phyloP scores from a whole-genome alignment of 2,113 vertebrate species.

The Odobenus rosmarus region DNA sequence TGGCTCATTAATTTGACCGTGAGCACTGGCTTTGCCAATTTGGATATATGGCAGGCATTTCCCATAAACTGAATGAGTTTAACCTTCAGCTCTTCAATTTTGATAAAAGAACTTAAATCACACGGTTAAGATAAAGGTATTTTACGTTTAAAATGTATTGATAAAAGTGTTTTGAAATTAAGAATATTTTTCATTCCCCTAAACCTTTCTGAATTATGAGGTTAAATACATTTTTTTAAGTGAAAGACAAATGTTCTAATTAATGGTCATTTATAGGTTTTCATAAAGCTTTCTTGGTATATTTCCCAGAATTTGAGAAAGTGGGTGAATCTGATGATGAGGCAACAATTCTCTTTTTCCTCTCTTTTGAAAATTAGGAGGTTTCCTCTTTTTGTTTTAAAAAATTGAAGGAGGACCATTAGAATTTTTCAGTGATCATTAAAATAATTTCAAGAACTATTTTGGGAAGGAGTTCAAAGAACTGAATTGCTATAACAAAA shows the following conservation, averaged over 20 bases:
- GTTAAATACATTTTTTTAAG: conserved; percentile 29
- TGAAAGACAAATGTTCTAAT: conserved; percentile 43
- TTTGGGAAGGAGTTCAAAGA: neutral
- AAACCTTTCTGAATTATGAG: conserved; percentile 34
- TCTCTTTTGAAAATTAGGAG: neutral
- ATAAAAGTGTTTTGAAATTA: conserved; percentile 18
- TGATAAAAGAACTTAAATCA: conserved; percentile 16
- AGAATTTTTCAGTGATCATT: conserved; percentile 12
- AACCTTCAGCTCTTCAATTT: neutral
- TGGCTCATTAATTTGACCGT: conserved; percentile 34
- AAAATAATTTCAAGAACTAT: conserved; percentile 48
- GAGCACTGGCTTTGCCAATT: neutral
- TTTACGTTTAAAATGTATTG: conserved; percentile 13
- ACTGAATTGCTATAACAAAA: neutral
- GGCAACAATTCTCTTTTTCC: neutral
- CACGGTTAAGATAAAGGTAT: neutral
- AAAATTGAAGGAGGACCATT: conserved; percentile 7
- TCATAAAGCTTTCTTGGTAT: neutral
- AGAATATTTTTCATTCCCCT: neutral
- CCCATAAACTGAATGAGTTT: neutral
- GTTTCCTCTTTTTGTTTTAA: neutral
- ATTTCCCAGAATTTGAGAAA: conserved; percentile 57
- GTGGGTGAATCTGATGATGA: conserved; percentile 10
- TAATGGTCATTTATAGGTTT: conserved; percentile 39
- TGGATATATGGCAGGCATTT: neutral